Evolutionary conservation across 2,113 vertebrate genomes (phyloP).

Genomic region (Neoarius graeffei): DNA sequence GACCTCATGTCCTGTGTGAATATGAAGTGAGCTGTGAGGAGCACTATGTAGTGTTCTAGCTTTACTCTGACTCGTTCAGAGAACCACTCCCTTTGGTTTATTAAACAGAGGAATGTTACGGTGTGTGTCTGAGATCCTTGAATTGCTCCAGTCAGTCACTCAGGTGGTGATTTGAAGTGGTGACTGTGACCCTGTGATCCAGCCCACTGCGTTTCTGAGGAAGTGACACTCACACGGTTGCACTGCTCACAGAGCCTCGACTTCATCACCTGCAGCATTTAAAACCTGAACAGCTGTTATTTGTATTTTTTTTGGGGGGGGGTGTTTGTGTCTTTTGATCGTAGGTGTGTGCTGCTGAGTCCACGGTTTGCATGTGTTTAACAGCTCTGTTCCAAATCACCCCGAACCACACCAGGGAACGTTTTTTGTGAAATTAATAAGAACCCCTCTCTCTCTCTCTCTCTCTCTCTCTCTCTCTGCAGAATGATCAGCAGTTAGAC

Average conservation of each 20-base stretch:
- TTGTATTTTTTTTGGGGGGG: not conserved
- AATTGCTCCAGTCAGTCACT: not conserved
- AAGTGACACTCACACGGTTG: not conserved
- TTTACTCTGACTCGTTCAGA: not conserved
- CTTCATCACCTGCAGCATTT: not conserved
- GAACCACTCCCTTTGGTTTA: not conserved
- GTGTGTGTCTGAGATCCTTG: not conserved
- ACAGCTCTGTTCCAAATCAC: not conserved
- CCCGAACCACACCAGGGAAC: not conserved
- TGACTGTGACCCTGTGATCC: not conserved
- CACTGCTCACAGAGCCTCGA: not conserved
- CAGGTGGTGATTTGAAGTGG: not conserved
- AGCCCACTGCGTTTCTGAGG: not conserved
- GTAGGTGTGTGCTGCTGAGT: not conserved
- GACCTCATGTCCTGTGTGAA: not conserved
- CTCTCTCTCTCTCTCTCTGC: conserved; percentile 52
- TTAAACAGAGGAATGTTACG: not conserved
- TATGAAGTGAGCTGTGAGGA: no score
- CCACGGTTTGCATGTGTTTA: no score
- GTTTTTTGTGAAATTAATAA: not conserved
- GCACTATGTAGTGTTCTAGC: not conserved
- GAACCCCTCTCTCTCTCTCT: conserved; percentile 6
- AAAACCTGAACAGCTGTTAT: not conserved
- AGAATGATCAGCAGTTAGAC: conserved; percentile 98
- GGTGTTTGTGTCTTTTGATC: not conserved